phyloP scores from a whole-genome alignment of 2,113 vertebrate genomes.

The Physeter macrocephalus region DNA sequence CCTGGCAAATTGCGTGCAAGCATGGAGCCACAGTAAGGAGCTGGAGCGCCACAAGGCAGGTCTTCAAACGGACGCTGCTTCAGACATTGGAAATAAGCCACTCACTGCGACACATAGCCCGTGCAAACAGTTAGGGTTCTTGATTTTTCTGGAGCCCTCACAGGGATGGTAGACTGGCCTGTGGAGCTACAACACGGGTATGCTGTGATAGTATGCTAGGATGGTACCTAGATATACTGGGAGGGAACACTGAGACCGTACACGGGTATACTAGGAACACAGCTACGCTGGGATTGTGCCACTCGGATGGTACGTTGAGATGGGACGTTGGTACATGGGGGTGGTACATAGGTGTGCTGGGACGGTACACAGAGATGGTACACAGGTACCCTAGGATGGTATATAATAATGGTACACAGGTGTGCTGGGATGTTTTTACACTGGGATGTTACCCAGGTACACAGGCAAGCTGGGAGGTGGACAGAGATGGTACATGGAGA shows the following conservation, averaged over 20 bases:
- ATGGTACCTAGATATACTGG: not conserved
- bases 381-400: not conserved
- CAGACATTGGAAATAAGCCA: not conserved
- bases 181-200: not conserved
- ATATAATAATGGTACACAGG: no score
- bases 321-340: not conserved
- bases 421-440: not conserved
- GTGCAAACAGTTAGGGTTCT: not conserved
- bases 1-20: not conserved
- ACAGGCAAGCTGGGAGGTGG: not conserved
- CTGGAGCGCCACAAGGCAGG: not conserved
- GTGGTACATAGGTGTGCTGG: not conserved
- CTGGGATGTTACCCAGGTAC: not conserved
- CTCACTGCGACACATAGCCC: not conserved
- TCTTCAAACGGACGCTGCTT: not conserved
- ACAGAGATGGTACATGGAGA: no score
- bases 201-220: not conserved
- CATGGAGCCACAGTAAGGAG: not conserved
- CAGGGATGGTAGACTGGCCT: fast-evolving
- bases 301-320: not conserved
- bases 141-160: not conserved
- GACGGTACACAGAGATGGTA: not conserved
- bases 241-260: not conserved
- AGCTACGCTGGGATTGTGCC: not conserved
- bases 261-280: no score